These are phyloP conservation scores for Gobionotothen gibberifrons DNA, from an alignment of 2,797 vertebrate species.

Conservation along the genomic window DNA sequence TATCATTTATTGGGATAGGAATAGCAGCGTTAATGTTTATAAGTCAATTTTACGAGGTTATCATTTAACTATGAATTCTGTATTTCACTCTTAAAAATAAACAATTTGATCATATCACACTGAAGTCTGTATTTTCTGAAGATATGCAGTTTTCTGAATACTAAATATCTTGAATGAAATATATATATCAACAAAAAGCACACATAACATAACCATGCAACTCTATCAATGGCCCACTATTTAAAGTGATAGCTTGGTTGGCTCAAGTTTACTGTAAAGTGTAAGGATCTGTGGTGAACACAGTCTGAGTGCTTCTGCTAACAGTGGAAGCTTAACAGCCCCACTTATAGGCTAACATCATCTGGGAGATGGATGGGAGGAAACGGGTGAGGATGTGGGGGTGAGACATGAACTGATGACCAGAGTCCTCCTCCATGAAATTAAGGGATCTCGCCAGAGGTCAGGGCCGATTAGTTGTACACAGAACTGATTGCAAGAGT, in stretches of 20 bases:
- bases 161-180: not conserved
- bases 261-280: not conserved
- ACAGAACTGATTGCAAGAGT: conserved; percentile 14
- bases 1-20: not conserved
- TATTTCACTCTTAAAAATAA: not conserved
- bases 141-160: not conserved
- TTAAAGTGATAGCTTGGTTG: not conserved
- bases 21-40: not conserved
- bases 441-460: conserved; percentile 29
- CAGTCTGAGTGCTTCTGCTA: conserved; percentile 44
- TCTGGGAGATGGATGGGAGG: conserved; percentile 68
- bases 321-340: conserved; percentile 37
- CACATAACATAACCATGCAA: not conserved
- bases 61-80: not conserved
- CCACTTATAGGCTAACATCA: conserved; percentile 54
- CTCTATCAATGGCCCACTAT: not conserved
- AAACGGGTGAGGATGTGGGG: conserved; percentile 38
- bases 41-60: not conserved
- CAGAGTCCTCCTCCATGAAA: conserved; percentile 41
- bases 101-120: not conserved
- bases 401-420: conserved; percentile 45
- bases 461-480: conserved; percentile 45
- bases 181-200: not conserved
- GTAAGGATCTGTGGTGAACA: conserved; percentile 13
- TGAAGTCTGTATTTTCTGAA: conserved; percentile 1